phyloP scores from a whole-genome alignment of 2,113 vertebrate genomes.

The Centropristis striata region DNA sequence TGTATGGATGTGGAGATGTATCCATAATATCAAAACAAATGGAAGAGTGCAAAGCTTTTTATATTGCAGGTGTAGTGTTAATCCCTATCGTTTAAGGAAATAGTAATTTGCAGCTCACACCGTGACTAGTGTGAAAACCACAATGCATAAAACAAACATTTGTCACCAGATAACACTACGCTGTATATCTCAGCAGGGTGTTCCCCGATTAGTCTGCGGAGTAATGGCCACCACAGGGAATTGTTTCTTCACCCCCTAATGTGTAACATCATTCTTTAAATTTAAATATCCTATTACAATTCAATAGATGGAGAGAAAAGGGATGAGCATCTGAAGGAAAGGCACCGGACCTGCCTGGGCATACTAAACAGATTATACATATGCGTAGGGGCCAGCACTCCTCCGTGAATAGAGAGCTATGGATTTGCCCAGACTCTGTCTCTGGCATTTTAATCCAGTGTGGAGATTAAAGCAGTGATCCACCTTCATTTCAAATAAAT shows the following conservation, averaged over 20 bases:
- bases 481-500: conserved; percentile 69
- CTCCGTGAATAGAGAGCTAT: conserved; percentile 79
- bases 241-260: conserved; percentile 59
- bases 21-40: background rate
- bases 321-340: conserved; percentile 81
- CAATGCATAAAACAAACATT: conserved; percentile 48
- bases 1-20: background rate
- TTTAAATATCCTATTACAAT: conserved; percentile 76
- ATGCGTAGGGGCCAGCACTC: conserved; percentile 62
- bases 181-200: conserved; percentile 16
- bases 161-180: conserved; percentile 16
- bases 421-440: conserved; percentile 82
- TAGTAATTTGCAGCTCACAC: background rate
- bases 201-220: conserved; percentile 43
- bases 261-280: conserved; percentile 71
- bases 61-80: background rate
- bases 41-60: background rate
- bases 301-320: conserved; percentile 66
- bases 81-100: conserved; percentile 29
- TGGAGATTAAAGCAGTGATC: conserved; percentile 78
- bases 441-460: conserved; percentile 82
- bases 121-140: conserved; percentile 19
- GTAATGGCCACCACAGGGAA: conserved; percentile 54
- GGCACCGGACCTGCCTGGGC: conserved; percentile 84
- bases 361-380: conserved; percentile 82